phyloP scores from a whole-genome alignment of 2,113 vertebrate species.

The Plecotus auritus region DNA sequence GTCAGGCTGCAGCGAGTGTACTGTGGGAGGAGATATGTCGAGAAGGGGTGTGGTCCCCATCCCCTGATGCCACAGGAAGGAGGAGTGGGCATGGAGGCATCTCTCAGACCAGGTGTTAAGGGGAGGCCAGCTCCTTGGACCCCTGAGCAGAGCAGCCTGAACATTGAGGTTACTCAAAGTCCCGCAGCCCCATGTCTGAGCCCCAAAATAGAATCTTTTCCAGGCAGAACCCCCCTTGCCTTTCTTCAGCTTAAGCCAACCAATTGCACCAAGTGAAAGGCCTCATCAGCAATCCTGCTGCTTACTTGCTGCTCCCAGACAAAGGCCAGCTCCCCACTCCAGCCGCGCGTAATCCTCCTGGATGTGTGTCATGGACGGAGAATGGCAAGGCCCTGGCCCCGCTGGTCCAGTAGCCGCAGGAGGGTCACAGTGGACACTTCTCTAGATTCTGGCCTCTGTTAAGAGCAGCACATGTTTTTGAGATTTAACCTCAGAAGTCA shows the following conservation, averaged over 20 bases:
- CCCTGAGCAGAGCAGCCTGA: background rate
- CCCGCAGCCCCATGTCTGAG: background rate
- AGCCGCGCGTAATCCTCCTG: background rate
- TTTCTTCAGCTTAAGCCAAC: background rate
- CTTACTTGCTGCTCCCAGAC: background rate
- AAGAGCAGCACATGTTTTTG: background rate
- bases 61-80: background rate
- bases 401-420: fast-evolving
- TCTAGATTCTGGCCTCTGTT: background rate
- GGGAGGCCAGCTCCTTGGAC: background rate
- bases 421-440: background rate
- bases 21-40: fast-evolving
- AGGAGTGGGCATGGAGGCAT: background rate
- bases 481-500: background rate
- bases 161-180: background rate
- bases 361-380: background rate
- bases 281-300: background rate
- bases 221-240: background rate
- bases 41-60: background rate
- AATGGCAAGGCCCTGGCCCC: background rate
- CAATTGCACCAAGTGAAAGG: background rate
- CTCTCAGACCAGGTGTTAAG: background rate
- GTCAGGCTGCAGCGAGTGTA: background rate
- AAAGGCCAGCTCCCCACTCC: background rate
- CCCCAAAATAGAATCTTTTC: conserved; percentile 28